Conservation (phyloP, 2,113 vertebrate genomes). For the Corythornis madagascariensis region DNA sequence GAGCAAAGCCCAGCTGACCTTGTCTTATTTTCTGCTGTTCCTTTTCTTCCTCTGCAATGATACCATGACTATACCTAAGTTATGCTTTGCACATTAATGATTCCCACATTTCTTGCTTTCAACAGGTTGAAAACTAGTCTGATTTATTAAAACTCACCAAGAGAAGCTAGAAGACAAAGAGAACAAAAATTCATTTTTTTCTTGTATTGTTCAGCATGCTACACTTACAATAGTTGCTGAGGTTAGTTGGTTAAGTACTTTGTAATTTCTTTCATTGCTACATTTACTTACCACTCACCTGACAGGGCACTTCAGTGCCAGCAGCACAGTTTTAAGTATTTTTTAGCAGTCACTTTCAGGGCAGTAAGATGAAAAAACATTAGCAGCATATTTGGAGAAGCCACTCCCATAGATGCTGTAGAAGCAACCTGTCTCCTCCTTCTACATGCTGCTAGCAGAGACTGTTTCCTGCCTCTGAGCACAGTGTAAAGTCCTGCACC, state of each 20-base stretch:
- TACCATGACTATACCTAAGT: background rate
- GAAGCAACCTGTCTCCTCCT: background rate
- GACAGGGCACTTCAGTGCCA: background rate
- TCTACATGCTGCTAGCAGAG: background rate
- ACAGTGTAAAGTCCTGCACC: background rate
- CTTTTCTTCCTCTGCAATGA: background rate
- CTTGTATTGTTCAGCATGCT: background rate
- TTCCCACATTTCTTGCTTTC: background rate
- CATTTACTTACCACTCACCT: background rate
- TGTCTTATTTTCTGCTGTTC: background rate
- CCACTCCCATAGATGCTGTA: background rate
- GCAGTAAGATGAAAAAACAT: background rate
- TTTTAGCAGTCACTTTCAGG: background rate
- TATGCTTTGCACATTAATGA: background rate
- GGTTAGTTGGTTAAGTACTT: background rate
- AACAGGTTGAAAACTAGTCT: background rate
- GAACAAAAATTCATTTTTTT: background rate
- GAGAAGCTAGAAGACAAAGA: background rate
- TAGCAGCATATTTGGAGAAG: background rate
- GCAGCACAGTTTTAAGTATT: background rate
- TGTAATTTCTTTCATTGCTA: background rate
- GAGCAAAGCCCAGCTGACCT: background rate
- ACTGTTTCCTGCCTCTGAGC: background rate
- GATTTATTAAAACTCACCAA: background rate
- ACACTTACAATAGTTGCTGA: background rate